Evolutionary conservation across 2,113 vertebrate species (phyloP).

Genomic region (Crotalus tigris): DNA sequence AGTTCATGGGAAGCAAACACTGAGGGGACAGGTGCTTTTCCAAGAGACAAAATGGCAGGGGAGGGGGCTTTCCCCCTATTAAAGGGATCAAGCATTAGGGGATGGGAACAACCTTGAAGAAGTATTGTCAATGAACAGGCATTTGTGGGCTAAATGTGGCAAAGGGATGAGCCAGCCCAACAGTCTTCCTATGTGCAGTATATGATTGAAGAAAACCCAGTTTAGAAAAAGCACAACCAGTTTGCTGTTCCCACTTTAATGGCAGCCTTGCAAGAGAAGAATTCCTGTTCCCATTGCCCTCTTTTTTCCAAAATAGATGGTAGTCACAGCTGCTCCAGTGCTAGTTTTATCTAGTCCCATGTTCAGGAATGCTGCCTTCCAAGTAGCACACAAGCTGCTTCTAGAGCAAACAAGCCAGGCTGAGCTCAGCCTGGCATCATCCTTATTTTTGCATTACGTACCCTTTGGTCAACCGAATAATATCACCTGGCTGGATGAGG

Average conservation of each 20-base stretch:
- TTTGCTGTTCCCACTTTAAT: not conserved
- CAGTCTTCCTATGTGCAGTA: not conserved
- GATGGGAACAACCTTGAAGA: not conserved
- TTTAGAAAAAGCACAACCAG: not conserved
- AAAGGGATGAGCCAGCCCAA: not conserved
- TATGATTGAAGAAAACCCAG: not conserved
- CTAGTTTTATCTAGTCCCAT: not conserved
- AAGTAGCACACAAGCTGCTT: not conserved
- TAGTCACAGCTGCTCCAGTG: not conserved
- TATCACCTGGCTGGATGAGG: constrained; percentile 94
- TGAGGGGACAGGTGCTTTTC: not conserved
- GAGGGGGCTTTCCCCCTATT: not conserved
- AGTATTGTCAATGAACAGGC: not conserved
- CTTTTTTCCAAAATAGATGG: not conserved
- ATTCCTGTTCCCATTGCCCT: not conserved
- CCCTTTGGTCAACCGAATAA: constrained; percentile 96
- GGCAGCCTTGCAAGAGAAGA: not conserved
- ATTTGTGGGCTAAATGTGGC: not conserved
- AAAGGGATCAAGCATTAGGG: not conserved
- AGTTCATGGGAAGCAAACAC: not conserved
- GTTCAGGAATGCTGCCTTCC: not conserved
- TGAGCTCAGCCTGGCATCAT: not conserved
- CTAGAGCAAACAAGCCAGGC: not conserved
- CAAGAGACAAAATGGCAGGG: not conserved
- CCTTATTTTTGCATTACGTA: constrained; percentile 62